Base-by-base conservation (phyloP, 2,113 vertebrate genomes). In the Stegastes partitus region DNA sequence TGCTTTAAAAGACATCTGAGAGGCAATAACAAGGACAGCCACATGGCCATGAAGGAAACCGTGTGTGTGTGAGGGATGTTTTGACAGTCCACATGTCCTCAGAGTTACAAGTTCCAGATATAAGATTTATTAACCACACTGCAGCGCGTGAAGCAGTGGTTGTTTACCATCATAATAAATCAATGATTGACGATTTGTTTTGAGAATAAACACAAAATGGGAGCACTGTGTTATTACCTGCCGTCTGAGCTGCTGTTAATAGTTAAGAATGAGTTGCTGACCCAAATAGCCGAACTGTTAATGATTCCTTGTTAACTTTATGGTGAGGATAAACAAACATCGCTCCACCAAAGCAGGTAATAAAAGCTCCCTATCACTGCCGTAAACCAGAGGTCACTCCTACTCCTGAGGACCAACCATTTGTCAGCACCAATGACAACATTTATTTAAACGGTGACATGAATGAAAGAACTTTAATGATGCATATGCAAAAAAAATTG, bases 261-360 rank as follows among this genome's bases (percentile, higher is more conserved):
- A 61, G 31, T 81, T 55, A 57, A 66, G 12, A 63, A 71, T 49
- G 22, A 61, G 25, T 22, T n/a, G 34, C 16, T 73, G 84, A 61
- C 65, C 80, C 57, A 78, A 66, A 85, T 74, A 69, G 68, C 16
- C 14, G 19, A 12, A 31, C 51, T 83, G 90, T 92, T 87, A 92
- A 93, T 90, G 66, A 91, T 92, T 92, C 71, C 79, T 82, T 81
- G 61, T 85, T 72, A 71, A 81, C 75, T 74, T 81, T 63, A 39
- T 14, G 23, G 16, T 58, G 51, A 69, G 65, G 59, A 59, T 64
- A 83, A 79, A 78, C 19, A 82, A 80, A 67, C 67, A 66, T 3
- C 1, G 16, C 4, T 34, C 39, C 54, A 79, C 26, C 68, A 50
- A 59, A 58, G 25, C 28, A 72, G 39, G 61, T 37, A 42, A 59